Base-by-base conservation (phyloP, 2,888 invertebrate genomes). In the Lasioglossum morio region DNA sequence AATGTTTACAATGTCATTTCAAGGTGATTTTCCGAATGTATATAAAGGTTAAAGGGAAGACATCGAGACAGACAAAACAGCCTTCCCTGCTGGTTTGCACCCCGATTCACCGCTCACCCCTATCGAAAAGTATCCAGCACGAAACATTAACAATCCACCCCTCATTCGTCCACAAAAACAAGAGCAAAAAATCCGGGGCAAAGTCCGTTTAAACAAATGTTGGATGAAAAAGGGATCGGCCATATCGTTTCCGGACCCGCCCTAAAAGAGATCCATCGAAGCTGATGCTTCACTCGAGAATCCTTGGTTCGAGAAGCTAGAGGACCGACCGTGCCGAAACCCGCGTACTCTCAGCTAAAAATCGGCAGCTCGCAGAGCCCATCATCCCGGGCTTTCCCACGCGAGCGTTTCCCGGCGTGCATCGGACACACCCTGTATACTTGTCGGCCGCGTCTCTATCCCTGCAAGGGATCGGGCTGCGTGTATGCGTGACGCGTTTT, bases 401-500 rank as follows among this genome's bases (percentile, higher is more conserved):
- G 82, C 78, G 60, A 72, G n/a, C 30, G 40, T 66, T 63, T 63
- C 72, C 74, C 74, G 40, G 82, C 77, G 63, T 82, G 77, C 85
- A 77, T 82, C 86, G 86, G 86, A 87, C 86, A 87, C 86, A 87
- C 86, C 86, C 86, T 86, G 82, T 86, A 87, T 81, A 84, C 72
- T 63, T 72, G 60, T 40, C n/a, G 72, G 40, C 73, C 77, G 82
- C 82, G 79, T 77, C 77, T 74, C 43, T 43, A 43, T 76, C 57
- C 86, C 82, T 72, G 73, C 85, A 78, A 76, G 77, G 34, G 34
- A 75, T 72, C 57, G 69, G 27, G 77, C 37, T 80, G 86, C 84
- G 88, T 86, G 88, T 90, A 75, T 84, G 88, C 83, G 91, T 86
- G 80, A 82, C 81, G 82, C 87, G 91, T 93, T 93, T 94, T 93